Conservation (phyloP, 2,888 invertebrate genomes). For the Euplagia quadripunctaria region DNA sequence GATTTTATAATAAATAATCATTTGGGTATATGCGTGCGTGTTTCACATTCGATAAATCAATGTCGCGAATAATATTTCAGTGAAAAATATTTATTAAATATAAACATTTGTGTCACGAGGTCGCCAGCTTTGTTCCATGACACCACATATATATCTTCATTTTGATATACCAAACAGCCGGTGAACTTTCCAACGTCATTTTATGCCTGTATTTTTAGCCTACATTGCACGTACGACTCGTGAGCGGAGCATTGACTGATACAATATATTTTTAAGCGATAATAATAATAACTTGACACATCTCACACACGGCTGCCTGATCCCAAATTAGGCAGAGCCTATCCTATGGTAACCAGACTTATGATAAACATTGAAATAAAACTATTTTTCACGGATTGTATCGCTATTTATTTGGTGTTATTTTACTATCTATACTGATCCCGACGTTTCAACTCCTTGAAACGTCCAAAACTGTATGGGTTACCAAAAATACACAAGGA, state of each 20-base stretch:
- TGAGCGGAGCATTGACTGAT: background rate
- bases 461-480: no score
- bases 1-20: constrained; percentile 5
- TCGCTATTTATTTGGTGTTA: no score
- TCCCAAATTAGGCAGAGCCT: no score
- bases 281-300: no score
- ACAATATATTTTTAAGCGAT: background rate
- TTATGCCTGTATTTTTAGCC: constrained; percentile 10
- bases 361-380: no score
- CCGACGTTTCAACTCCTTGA: no score
- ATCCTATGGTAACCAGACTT: no score
- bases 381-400: no score
- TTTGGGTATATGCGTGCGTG: constrained; percentile 17
- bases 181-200: constrained; percentile 35
- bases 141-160: constrained; percentile 49
- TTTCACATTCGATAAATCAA: constrained; percentile 44
- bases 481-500: no score
- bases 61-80: constrained; percentile 35
- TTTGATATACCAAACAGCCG: constrained; percentile 43
- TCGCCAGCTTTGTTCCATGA: constrained; percentile 35
- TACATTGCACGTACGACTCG: background rate
- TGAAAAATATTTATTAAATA: constrained; percentile 38
- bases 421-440: no score
- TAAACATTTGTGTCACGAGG: constrained; percentile 23
- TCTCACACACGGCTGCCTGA: no score